These are phyloP conservation scores for Empidonax alnorum DNA, from an alignment of 2,113 vertebrate species.

Conservation along the genomic window DNA sequence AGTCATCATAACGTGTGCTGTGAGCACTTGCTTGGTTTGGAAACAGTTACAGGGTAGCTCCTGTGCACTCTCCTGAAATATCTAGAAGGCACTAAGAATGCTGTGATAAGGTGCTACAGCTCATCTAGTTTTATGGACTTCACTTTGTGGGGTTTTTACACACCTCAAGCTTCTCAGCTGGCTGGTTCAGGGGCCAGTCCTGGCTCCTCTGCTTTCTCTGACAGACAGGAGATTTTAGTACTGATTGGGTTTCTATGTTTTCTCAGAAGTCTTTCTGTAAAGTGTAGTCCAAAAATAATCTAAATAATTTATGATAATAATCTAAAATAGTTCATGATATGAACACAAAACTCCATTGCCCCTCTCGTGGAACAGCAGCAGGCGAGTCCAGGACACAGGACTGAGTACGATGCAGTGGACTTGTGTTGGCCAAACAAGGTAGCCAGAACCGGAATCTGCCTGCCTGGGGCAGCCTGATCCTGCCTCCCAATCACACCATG, in stretches of 20 bases:
- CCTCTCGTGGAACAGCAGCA: neutral
- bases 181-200: neutral
- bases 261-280: neutral
- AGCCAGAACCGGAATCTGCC: neutral
- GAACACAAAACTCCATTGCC: neutral
- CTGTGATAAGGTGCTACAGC: neutral
- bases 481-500: neutral
- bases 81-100: neutral
- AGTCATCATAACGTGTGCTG: neutral
- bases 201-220: neutral
- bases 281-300: neutral
- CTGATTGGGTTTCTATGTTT: neutral
- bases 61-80: neutral
- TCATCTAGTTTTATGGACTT: neutral
- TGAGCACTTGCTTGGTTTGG: neutral
- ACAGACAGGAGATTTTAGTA: neutral
- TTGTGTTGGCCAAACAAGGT: fast-evolving
- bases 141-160: neutral
- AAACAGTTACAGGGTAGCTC: neutral
- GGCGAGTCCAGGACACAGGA: neutral
- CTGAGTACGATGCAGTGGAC: fast-evolving
- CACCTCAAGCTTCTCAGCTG: neutral
- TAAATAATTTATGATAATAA: neutral
- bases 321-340: neutral
- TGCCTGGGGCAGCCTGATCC: neutral